phyloP scores from a whole-genome alignment of 2,888 invertebrate genomes.

The Neoitamus cyanurus region DNA sequence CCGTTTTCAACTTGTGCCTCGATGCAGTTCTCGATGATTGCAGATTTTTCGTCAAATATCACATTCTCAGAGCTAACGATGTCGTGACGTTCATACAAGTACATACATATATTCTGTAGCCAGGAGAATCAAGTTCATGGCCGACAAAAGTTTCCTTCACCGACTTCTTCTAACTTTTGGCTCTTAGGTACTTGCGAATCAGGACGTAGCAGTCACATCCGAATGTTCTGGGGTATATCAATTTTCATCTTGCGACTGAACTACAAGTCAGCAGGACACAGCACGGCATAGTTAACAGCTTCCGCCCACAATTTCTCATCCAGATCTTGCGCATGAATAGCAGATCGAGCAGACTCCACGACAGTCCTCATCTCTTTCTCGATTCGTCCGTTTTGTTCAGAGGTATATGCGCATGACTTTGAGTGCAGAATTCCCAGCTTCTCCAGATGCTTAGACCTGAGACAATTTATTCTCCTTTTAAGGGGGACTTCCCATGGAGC shows the following conservation, averaged over 20 bases:
- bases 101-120: constrained; percentile 7
- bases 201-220: constrained; percentile 25
- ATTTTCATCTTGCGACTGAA: constrained; percentile 50
- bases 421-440: constrained; percentile 23
- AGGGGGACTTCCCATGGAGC: no score
- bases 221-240: constrained; percentile 12
- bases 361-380: constrained; percentile 43
- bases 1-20: no score
- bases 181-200: not conserved
- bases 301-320: constrained; percentile 52
- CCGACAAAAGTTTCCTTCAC: constrained; percentile 18
- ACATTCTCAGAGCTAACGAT: not conserved
- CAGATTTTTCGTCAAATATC: not conserved
- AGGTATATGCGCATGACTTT: constrained; percentile 19
- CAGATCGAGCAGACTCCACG: constrained; percentile 37
- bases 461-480: no score
- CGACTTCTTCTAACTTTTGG: not conserved
- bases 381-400: constrained; percentile 40
- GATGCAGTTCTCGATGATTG: no score
- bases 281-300: constrained; percentile 54
- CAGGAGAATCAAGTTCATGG: not conserved
- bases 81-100: no score
- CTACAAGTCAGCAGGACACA: constrained; percentile 55
- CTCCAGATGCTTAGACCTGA: not conserved
- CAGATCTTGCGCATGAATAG: constrained; percentile 48